Evolutionary conservation across 2,888 invertebrate species (phyloP).

Genomic region (Lottia gigantea): DNA sequence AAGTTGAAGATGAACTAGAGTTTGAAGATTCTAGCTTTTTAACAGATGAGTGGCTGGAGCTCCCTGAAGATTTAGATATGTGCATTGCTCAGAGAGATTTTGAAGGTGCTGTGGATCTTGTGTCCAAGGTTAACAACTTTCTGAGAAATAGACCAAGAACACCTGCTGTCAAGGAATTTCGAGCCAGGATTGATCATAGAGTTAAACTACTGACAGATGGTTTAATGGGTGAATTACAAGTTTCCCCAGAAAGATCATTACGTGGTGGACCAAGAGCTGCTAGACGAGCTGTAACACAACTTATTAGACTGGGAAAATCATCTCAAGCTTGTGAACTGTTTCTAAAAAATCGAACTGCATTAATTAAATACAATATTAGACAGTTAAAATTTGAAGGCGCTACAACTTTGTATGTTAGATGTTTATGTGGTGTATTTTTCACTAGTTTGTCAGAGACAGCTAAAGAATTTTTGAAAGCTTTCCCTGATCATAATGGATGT

Average conservation of each 20-base stretch:
- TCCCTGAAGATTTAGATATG: conserved; percentile 94
- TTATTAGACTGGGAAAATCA: conserved; percentile 81
- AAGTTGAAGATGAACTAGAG: conserved; percentile 38
- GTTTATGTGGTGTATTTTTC: conserved; percentile 86
- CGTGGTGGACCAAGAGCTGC: conserved; percentile 87
- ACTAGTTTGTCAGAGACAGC: conserved; percentile 82
- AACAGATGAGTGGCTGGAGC: conserved; percentile 82
- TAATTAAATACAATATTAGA: conserved; percentile 83
- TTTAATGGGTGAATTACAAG: conserved; percentile 87
- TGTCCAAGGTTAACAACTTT: conserved; percentile 74
- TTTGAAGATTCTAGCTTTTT: conserved; percentile 58
- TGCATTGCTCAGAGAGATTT: conserved; percentile 95
- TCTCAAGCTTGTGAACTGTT: conserved; percentile 85
- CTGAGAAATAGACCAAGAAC: conserved; percentile 60
- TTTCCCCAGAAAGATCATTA: conserved; percentile 88
- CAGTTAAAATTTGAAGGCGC: conserved; percentile 78
- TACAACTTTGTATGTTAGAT: conserved; percentile 81
- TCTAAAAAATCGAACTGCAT: conserved; percentile 82
- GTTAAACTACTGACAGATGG: conserved; percentile 81
- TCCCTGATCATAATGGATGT: conserved; percentile 81
- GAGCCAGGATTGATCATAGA: conserved; percentile 65
- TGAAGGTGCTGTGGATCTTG: conserved; percentile 86
- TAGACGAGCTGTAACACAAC: conserved; percentile 83
- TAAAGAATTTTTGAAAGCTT: conserved; percentile 82
- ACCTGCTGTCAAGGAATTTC: conserved; percentile 64